These are phyloP conservation scores for Valencia hispanica DNA, from an alignment of 2,797 vertebrate species.

Conservation along the genomic window DNA sequence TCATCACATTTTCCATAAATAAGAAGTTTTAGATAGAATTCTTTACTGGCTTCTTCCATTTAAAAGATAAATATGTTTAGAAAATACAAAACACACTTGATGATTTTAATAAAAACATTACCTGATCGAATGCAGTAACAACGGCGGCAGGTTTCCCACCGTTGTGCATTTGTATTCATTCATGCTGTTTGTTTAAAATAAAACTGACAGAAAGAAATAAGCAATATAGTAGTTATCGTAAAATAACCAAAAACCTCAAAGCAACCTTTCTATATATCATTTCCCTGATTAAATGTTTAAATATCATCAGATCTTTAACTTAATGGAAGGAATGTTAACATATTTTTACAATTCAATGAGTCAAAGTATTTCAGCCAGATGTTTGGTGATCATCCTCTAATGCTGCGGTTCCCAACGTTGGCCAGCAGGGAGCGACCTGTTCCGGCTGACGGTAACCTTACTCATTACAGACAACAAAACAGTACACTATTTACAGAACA, in stretches of 20 bases:
- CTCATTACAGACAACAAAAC: conserved; percentile 34
- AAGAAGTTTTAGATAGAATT: background rate
- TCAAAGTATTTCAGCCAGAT: conserved; percentile 6
- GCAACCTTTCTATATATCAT: conserved; percentile 4
- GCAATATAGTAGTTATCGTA: background rate
- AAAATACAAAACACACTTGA: conserved; percentile 3
- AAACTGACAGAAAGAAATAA: background rate
- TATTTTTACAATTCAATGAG: conserved; percentile 11
- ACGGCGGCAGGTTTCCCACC: background rate
- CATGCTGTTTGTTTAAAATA: background rate
- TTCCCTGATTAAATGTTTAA: conserved; percentile 52
- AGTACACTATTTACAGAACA: conserved; percentile 68
- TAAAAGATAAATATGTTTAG: conserved; percentile 4
- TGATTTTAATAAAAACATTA: background rate
- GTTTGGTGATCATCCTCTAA: background rate
- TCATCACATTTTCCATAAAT: background rate
- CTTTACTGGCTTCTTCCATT: background rate
- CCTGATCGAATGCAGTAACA: conserved; percentile 2
- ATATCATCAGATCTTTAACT: conserved; percentile 16
- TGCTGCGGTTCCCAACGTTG: background rate
- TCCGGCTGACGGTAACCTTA: conserved; percentile 31
- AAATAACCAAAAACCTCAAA: background rate
- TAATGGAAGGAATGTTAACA: background rate
- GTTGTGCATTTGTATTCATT: background rate
- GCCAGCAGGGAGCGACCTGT: conserved; percentile 8